phyloP scores from a whole-genome alignment of 2,888 invertebrate genomes.

The Ennomos fuscantarius region DNA sequence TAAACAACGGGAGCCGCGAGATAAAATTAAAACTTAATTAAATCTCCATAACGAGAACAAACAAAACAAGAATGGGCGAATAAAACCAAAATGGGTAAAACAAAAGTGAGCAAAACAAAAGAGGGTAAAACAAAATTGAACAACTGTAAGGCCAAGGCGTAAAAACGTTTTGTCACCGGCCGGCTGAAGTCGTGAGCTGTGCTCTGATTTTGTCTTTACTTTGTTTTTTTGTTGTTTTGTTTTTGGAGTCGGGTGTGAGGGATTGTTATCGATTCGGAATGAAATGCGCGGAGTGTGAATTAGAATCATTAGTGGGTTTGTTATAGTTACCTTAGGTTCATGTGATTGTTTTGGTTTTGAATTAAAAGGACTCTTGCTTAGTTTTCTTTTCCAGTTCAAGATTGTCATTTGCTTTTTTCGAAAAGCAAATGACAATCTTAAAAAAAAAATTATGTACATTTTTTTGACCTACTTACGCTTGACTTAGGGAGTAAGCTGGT shows the following conservation, averaged over 20 bases:
- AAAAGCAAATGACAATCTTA: no score
- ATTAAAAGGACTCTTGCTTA: no score
- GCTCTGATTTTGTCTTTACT: constrained; percentile 32
- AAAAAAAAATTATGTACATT: no score
- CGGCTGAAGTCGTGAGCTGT: constrained; percentile 38
- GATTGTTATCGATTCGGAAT: constrained; percentile 47
- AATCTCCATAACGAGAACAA: constrained; percentile 68
- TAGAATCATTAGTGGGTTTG: constrained; percentile 26
- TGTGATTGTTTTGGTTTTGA: no score
- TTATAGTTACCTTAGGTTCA: constrained; percentile 16
- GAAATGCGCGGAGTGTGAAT: constrained; percentile 32
- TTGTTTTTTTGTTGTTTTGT: constrained; percentile 29
- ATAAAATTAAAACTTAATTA: constrained; percentile 84
- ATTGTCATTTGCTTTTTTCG: no score
- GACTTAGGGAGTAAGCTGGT: no score
- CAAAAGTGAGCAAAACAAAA: constrained; percentile 34
- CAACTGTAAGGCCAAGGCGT: constrained; percentile 52
- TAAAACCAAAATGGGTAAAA: constrained; percentile 44
- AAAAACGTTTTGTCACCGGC: constrained; percentile 68
- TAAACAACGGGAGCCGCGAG: constrained; percentile 72
- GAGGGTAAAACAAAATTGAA: constrained; percentile 32
- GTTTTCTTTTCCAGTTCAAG: no score
- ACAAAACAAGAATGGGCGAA: constrained; percentile 44
- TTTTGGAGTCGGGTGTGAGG: constrained; percentile 25
- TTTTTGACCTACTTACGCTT: no score